These are phyloP conservation scores for Synchiropus splendidus DNA, from an alignment of 2,113 vertebrate genomes.

Conservation along the genomic window DNA sequence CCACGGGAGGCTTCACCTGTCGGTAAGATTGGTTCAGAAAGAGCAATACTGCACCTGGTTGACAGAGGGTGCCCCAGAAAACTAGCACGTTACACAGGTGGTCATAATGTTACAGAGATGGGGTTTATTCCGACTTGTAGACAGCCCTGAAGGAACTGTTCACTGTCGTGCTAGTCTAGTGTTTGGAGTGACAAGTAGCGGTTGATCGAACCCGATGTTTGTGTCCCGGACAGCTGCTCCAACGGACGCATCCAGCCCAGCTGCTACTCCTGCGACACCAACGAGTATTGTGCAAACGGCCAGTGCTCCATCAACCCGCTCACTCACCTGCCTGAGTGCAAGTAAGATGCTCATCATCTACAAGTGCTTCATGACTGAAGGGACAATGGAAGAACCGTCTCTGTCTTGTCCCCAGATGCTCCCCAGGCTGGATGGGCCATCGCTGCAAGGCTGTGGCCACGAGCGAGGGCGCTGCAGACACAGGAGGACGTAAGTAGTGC, in stretches of 20 bases:
- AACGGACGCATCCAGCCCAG: constrained; percentile 76
- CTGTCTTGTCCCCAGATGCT: constrained; percentile 39
- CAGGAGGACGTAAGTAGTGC: constrained; percentile 44
- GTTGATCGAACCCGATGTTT: not conserved
- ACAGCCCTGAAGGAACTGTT: too few relatives aligned
- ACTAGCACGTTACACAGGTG: too few relatives aligned
- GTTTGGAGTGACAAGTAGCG: too few relatives aligned
- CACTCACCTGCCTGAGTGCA: constrained; percentile 78
- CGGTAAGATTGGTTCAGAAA: constrained; percentile 73
- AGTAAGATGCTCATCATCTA: constrained; percentile 65
- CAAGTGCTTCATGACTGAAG: too few relatives aligned
- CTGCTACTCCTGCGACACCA: constrained; percentile 80
- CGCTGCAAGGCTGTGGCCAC: constrained; percentile 43
- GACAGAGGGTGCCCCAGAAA: too few relatives aligned
- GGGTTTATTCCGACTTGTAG: too few relatives aligned
- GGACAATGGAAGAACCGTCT: not conserved
- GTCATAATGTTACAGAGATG: too few relatives aligned
- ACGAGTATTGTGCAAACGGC: constrained; percentile 81
- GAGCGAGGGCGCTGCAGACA: not conserved
- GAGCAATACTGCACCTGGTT: too few relatives aligned
- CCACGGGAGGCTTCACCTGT: constrained; percentile 78
- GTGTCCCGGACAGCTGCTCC: constrained; percentile 56
- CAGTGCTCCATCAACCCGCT: constrained; percentile 76
- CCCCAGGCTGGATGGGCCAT: constrained; percentile 53
- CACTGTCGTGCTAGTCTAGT: too few relatives aligned